Conservation (phyloP, 2,888 invertebrate species). For the Sminthurides aquaticus region DNA sequence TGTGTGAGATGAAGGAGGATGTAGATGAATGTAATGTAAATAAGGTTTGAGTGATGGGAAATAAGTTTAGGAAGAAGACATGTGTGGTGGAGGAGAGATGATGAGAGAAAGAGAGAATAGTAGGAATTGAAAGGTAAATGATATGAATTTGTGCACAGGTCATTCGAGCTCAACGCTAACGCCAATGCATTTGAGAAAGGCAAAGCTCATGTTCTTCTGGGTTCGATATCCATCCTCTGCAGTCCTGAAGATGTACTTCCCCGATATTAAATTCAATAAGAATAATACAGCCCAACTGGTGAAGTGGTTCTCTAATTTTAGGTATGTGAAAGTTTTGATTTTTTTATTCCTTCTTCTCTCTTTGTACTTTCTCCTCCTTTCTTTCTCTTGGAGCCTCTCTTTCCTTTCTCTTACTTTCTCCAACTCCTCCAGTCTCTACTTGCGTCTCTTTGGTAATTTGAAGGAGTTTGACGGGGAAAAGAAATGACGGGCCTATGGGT, state of each 20-base stretch:
- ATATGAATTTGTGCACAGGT: constrained; percentile 20
- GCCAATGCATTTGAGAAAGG: constrained; percentile 99
- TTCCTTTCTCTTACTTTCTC: neutral
- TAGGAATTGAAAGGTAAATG: neutral
- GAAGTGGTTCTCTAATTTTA: constrained; percentile 99
- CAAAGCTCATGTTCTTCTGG: constrained; percentile 99
- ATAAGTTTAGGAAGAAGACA: no score
- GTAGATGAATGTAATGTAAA: no score
- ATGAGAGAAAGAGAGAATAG: constrained; percentile 1
- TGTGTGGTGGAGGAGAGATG: no score
- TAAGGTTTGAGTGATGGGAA: no score
- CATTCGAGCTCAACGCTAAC: constrained; percentile 79
- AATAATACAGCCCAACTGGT: constrained; percentile 99
- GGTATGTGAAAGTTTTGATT: constrained; percentile 60
- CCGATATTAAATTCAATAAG: constrained; percentile 99
- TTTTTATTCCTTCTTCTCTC: neutral
- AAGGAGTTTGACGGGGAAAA: no score
- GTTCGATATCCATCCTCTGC: constrained; percentile 98
- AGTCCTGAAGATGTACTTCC: constrained; percentile 99
- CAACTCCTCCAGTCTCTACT: no score
- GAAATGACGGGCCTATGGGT: no score
- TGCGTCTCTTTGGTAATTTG: no score
- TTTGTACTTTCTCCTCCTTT: neutral
- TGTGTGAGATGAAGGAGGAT: no score
- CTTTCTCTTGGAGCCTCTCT: neutral